Evolutionary conservation across 2,888 invertebrate species (phyloP), one percentile per base, ranked within the genome.

Genomic region (Tenthredo livida): DNA sequence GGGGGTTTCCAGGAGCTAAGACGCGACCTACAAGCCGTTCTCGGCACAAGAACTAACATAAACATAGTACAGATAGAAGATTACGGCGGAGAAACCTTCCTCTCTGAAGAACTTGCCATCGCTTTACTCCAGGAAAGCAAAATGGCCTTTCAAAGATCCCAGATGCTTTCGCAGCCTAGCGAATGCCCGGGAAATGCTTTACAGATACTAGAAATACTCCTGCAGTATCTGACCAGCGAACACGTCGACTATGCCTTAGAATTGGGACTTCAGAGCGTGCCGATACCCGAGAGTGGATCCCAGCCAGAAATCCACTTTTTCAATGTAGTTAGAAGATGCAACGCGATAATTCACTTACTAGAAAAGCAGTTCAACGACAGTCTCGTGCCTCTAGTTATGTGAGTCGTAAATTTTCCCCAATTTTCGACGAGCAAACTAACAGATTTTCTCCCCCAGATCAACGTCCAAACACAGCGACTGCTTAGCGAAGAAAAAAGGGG

Each of bases 171-270:
- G 4, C 96, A 96, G 85, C 94, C 96, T 1, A 95, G 96, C 82
- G 98, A 99, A 88, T 92, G 97, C 50, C 95, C 98, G 0, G 94
- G 93, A 6, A 98, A 98, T 89, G 96, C 98, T 0, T 94, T 96
- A 0, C 96, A 97, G 87, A 95, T 99, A 21, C 95, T 98, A 86
- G 98, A 99, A 87, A 96, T 97, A 72, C 92, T 99, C 83, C 94
- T 98, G 40, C 97, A 98, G 87, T 97, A 97, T 90, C 93, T 99
- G 25, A 95, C 98, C 89, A 95, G 96, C 1, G 99, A 99, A 89
- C 99, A 99, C 92, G 97, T 99, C 0, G 98, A 99, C 93, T 99
- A 99, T 93, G 99, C 99, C 0, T 94, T 99, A 5, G 99, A 99
- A 92, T 93, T 99, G 72, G 99, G 98, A 0, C 94, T 99, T 75